Evolutionary conservation across 2,113 vertebrate species (phyloP).

Genomic region (Pangasianodon gigas): DNA sequence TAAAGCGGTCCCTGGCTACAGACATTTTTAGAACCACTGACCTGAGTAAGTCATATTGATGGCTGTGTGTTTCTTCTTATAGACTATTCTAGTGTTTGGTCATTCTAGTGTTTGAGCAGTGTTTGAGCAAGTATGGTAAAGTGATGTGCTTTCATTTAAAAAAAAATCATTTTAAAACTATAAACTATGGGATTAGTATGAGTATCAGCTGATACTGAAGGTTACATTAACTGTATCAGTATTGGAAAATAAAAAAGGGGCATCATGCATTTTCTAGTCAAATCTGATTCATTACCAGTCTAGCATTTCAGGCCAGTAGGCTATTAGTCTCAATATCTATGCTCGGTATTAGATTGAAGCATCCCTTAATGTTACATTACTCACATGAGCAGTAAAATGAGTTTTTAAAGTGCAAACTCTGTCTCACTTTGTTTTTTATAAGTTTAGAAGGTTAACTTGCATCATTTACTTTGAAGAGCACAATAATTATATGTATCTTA

Average conservation of each 20-base stretch:
- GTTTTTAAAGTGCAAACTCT: background rate
- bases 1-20: background rate
- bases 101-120: background rate
- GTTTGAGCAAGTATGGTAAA: background rate
- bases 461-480: background rate
- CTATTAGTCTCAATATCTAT: background rate
- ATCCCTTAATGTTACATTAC: background rate
- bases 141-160: background rate
- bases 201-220: background rate
- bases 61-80: background rate
- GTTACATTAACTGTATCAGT: background rate
- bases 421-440: background rate
- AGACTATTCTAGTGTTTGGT: background rate
- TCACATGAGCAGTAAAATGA: background rate
- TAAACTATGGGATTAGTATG: background rate
- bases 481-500: background rate
- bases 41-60: background rate
- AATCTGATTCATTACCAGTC: constrained; percentile 1
- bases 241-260: background rate
- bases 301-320: background rate
- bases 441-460: background rate
- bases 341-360: background rate
- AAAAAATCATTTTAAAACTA: background rate
- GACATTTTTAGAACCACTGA: background rate
- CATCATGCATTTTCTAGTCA: background rate